Evolutionary conservation across 2,888 invertebrate species (phyloP).

Genomic region (Myopa testacea): DNA sequence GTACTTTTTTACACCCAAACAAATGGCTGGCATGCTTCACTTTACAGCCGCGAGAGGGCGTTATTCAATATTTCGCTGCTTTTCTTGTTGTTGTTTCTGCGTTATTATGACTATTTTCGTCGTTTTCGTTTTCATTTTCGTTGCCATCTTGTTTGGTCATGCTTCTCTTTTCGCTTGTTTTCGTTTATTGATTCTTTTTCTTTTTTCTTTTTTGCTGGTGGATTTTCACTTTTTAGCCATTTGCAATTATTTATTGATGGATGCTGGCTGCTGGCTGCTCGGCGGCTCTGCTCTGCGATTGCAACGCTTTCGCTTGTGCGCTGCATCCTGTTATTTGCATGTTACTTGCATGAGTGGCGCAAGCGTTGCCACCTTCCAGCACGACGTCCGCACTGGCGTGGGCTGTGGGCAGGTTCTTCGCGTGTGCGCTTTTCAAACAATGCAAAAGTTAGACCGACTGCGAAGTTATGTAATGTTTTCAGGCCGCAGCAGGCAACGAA

Average conservation of each 20-base stretch:
- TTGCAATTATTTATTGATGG: constrained; percentile 40
- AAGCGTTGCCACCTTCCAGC: constrained; percentile 11
- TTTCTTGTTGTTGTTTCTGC: too few species aligned
- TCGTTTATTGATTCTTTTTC: background rate
- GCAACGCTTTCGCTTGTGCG: constrained; percentile 34
- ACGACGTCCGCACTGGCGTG: constrained; percentile 11
- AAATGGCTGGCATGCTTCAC: too few species aligned
- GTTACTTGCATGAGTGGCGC: background rate
- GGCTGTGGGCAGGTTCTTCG: constrained; percentile 35
- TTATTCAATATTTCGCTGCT: too few species aligned
- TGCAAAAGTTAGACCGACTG: background rate
- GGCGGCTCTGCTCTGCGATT: too few species aligned
- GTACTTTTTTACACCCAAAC: too few species aligned
- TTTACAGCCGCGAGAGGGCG: too few species aligned
- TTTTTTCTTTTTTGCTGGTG: background rate
- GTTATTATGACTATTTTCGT: too few species aligned
- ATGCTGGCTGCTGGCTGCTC: constrained; percentile 21
- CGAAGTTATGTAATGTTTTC: background rate
- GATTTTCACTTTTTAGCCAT: constrained; percentile 17
- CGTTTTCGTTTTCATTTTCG: background rate
- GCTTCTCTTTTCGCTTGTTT: too few species aligned
- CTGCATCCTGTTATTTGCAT: constrained; percentile 7
- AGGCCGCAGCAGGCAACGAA: background rate
- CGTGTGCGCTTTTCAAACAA: background rate
- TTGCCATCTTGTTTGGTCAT: background rate